Evolutionary conservation across 2,888 invertebrate genomes (phyloP).

Genomic region (Andrena marginata): DNA sequence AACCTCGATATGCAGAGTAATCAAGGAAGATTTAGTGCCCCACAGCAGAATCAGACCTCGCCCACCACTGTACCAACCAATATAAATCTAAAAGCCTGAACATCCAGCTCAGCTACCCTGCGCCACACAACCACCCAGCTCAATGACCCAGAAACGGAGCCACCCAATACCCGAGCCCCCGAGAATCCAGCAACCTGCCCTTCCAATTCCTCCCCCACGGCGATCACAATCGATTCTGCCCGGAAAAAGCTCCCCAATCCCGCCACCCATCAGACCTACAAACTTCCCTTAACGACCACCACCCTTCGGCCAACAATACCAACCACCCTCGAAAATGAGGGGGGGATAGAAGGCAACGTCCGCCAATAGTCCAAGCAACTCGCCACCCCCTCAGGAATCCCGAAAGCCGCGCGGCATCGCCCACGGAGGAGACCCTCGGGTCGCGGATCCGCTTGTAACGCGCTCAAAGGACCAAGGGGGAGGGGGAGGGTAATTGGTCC

Average conservation of each 20-base stretch:
- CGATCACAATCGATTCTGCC: background rate
- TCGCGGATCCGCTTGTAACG: constrained; percentile 1
- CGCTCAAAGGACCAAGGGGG: constrained; percentile 36
- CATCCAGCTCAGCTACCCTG: too few species aligned
- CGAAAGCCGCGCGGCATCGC: too few species aligned
- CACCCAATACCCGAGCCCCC: too few species aligned
- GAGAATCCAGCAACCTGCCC: background rate
- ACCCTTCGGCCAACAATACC: background rate
- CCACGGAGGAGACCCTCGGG: constrained; percentile 8
- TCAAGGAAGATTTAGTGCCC: background rate
- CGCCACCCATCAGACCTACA: background rate
- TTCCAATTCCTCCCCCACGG: background rate
- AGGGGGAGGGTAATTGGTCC: constrained; percentile 44
- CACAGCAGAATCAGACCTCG: background rate
- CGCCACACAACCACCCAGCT: background rate
- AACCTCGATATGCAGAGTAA: background rate
- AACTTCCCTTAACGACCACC: background rate
- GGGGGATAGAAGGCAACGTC: too few species aligned
- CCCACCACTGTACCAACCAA: too few species aligned
- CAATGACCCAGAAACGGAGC: background rate
- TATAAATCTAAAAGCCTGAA: too few species aligned
- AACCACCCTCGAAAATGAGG: background rate
- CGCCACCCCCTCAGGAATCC: too few species aligned
- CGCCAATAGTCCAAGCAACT: too few species aligned
- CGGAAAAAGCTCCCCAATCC: background rate